Conservation (phyloP, 2,113 vertebrate species). For the Pomatostomus ruficeps region DNA sequence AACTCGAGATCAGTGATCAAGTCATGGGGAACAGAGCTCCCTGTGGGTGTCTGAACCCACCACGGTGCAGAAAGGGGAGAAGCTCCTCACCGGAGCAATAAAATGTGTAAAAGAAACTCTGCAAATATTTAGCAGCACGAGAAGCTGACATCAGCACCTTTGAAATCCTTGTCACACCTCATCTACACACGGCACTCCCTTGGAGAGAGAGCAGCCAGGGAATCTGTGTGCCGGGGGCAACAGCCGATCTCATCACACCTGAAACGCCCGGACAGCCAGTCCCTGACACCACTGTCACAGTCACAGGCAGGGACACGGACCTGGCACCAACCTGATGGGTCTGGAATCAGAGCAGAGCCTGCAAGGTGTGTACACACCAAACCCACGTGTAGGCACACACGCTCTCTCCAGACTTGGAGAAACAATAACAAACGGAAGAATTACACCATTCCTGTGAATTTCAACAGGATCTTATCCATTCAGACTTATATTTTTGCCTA, state of each 20-base stretch:
- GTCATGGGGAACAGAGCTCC: not conserved
- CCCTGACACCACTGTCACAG: not conserved
- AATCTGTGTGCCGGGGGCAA: not conserved
- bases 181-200: not conserved
- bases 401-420: not conserved
- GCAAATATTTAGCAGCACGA: not conserved
- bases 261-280: not conserved
- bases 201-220: not conserved
- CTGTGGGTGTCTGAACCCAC: not conserved
- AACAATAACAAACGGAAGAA: not conserved
- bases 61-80: not conserved
- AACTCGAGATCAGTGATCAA: not conserved
- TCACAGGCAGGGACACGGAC: not conserved
- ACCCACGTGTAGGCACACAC: accelerated
- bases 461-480: not conserved
- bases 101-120: not conserved
- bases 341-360: not conserved
- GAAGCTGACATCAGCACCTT: not conserved
- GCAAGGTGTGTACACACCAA: not conserved
- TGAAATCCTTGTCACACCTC: not conserved
- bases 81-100: accelerated
- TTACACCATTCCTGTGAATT: not conserved
- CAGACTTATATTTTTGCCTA: not conserved
- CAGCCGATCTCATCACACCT: not conserved
- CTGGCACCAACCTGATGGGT: not conserved